Evolutionary conservation across 2,797 vertebrate species (phyloP).

Genomic region (Pangasius macronema): DNA sequence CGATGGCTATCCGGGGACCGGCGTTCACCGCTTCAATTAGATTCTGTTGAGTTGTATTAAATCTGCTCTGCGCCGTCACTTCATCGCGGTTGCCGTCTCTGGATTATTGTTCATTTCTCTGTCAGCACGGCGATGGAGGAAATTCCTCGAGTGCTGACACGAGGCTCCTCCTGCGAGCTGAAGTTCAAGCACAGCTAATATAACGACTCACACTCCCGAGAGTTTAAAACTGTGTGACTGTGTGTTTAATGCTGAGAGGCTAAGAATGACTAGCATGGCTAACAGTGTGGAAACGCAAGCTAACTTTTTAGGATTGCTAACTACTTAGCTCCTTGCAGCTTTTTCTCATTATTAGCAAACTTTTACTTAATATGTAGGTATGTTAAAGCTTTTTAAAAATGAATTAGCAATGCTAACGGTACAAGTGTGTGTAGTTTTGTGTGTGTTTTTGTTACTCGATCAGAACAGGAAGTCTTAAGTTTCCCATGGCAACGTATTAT

Average conservation of each 20-base stretch:
- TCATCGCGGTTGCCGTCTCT: conserved; percentile 66
- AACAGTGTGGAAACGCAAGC: background rate
- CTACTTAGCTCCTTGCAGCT: background rate
- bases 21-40: conserved; percentile 66
- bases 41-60: conserved; percentile 76
- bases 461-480: background rate
- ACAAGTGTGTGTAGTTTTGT: background rate
- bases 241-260: conserved; percentile 12
- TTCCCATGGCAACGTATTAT: background rate
- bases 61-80: conserved; percentile 73
- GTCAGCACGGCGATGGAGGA: conserved; percentile 58
- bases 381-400: background rate
- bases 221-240: conserved; percentile 12
- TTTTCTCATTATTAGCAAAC: background rate
- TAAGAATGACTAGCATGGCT: background rate
- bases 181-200: conserved; percentile 45
- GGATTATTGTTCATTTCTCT: conserved; percentile 74
- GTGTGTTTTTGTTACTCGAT: background rate
- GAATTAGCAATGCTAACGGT: background rate
- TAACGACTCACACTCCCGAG: conserved; percentile 22
- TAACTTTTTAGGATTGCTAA: background rate
- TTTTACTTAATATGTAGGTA: background rate
- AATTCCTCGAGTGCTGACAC: conserved; percentile 14
- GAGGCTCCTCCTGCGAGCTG: conserved; percentile 11
- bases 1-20: conserved; percentile 48